These are phyloP conservation scores for Papilio protenor DNA, from an alignment of 2,888 invertebrate genomes.

Conservation along the genomic window DNA sequence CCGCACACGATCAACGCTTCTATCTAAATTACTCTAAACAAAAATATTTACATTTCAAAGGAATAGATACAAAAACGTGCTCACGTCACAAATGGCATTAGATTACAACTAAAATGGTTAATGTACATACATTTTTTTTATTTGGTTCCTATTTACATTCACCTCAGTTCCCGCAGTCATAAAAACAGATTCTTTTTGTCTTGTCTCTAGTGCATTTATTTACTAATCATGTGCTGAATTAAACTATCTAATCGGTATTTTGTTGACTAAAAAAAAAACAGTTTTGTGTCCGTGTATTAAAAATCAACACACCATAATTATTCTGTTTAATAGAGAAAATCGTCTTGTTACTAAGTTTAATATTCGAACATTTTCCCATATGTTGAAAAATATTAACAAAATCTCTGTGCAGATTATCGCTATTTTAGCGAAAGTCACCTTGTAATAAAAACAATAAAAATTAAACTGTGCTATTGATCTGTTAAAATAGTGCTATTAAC, in stretches of 20 bases:
- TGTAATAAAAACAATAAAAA: too few species aligned
- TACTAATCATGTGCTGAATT: conserved; percentile 1
- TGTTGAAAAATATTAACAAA: too few species aligned
- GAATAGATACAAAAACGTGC: conserved; percentile 71
- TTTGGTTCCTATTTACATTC: conserved; percentile 52
- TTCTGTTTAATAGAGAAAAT: too few species aligned
- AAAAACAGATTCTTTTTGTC: not conserved
- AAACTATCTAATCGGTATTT: not conserved
- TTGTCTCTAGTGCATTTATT: conserved; percentile 6
- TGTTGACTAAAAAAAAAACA: not conserved
- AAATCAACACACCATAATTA: too few species aligned
- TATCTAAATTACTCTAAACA: conserved; percentile 67
- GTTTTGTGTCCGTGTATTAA: too few species aligned
- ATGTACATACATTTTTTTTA: conserved; percentile 58
- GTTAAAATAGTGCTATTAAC: not conserved
- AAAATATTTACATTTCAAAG: conserved; percentile 74
- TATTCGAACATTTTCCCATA: too few species aligned
- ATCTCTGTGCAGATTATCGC: too few species aligned
- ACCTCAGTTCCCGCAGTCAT: not conserved
- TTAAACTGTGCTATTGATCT: not conserved
- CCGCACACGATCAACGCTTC: conserved; percentile 71
- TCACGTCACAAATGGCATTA: conserved; percentile 60
- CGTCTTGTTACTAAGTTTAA: too few species aligned
- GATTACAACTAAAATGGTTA: conserved; percentile 59
- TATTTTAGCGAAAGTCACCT: too few species aligned